Percentiles rank a stretch among this genome's conserved stretches.
Conservation (phyloP, 2,888 invertebrate species). For the Rhorus exstirpatorius region DNA sequence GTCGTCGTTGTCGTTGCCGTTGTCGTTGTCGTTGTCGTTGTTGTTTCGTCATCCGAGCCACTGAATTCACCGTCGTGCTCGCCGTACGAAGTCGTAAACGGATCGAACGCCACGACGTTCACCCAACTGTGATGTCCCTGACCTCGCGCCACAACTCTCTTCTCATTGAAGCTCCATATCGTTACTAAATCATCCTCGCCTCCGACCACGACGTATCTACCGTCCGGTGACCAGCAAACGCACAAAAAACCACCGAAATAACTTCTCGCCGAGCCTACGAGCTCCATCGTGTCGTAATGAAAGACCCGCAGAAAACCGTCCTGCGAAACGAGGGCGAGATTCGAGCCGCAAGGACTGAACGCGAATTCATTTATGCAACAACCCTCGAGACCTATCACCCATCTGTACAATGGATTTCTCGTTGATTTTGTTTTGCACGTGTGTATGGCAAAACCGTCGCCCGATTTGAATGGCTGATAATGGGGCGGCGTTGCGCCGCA, state of each 20-base stretch:
- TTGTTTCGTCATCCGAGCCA: constrained; percentile 87
- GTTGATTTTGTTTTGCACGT: constrained; percentile 99
- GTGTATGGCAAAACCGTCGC: constrained; percentile 97
- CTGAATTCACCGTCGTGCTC: constrained; percentile 87
- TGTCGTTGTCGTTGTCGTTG: no score
- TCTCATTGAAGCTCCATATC: constrained; percentile 97
- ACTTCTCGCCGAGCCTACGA: constrained; percentile 96
- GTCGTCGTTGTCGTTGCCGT: no score
- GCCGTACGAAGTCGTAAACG: constrained; percentile 92
- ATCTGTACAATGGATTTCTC: constrained; percentile 97
- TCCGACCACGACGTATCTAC: constrained; percentile 97
- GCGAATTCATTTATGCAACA: constrained; percentile 98
- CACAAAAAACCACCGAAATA: constrained; percentile 99
- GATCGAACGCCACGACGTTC: constrained; percentile 97
- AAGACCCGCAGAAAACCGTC: constrained; percentile 98
- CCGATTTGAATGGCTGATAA: constrained; percentile 98
- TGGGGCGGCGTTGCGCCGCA: constrained; percentile 96
- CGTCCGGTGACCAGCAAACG: constrained; percentile 99
- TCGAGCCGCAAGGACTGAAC: constrained; percentile 97
- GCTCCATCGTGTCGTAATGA: constrained; percentile 98
- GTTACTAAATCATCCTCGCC: constrained; percentile 99
- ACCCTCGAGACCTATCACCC: constrained; percentile 94
- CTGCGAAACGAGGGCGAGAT: constrained; percentile 97
- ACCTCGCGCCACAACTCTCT: constrained; percentile 98
- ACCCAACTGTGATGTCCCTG: constrained; percentile 99